Base-by-base conservation (phyloP, 2,797 vertebrate genomes). In the Pangasius mekongensis region DNA sequence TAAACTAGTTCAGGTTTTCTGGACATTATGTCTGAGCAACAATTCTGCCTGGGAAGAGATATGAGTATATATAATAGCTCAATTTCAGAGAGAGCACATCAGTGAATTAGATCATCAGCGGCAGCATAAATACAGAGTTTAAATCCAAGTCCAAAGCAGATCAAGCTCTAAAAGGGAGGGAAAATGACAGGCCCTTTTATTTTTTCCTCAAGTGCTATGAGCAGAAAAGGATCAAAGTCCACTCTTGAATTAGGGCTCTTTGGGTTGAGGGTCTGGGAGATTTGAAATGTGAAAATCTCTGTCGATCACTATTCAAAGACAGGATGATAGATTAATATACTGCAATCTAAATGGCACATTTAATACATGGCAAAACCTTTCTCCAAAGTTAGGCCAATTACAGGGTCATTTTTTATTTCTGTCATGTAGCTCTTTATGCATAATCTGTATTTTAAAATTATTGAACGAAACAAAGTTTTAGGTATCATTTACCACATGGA, bases 11-110 rank as follows among this genome's bases (percentile, higher is more conserved):
- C 33, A 81, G 78, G 22, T 58, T 62, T 39, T 43, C 30, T 36
- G 20, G 58, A 11, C 22, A 39, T 60, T 82, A 43, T 11, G 6
- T 62, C 22, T n/a, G 22, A 43, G 56, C 11, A 27, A 3, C 27
- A 43, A 60, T 39, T 60, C 33, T 27, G 24, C 22, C 33, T 43
- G 13, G 33, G 78, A 80, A 80, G 36, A 16, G 27, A 22, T 69
- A 54, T 66, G 33, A 85, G 49, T 85, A 39, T n/a, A 80, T 67
- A 49, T 36, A 87, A 67, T 66, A 87, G 86, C 86, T 74, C n/a
- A 18, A 60, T 60, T 83, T 73, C 56, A 86, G 27, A 52, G 27
- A 33, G 33, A 58, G 69, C 33, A 78, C 80, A 83, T 36, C 3
- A 60, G 39, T 1, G 33, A 84, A 56, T 39, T 76, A 88, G 62